A percentile compares a stretch with the other conserved stretches of the same genome.
Evolutionary conservation across 1,140 invertebrate species (phyloP).

Genomic region (Plodia interpunctella): DNA sequence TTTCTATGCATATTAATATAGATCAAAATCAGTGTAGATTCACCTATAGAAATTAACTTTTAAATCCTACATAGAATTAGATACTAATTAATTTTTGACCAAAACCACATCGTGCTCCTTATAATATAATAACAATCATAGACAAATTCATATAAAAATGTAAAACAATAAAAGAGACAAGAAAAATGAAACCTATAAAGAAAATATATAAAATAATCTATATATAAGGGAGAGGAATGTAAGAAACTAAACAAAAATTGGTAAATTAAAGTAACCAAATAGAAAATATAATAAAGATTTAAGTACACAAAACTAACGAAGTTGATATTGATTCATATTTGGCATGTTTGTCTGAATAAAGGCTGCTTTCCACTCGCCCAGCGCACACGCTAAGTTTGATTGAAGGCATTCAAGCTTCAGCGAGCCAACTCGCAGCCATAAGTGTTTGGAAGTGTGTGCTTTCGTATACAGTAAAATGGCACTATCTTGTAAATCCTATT

Average conservation of each 20-base stretch:
- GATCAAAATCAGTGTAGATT: no score
- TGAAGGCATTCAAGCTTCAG: no score
- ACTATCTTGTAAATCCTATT: background rate
- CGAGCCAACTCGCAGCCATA: background rate
- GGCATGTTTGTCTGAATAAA: background rate
- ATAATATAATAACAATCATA: no score
- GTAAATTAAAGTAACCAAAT: background rate
- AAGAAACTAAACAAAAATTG: background rate
- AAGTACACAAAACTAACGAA: background rate
- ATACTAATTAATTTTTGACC: no score
- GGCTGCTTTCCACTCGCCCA: no score
- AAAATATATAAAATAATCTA: background rate
- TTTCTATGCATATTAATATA: no score
- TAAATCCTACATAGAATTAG: no score
- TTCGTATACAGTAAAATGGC: conserved; percentile 1
- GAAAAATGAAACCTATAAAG: background rate
- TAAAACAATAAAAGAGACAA: background rate
- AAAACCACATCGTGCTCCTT: no score
- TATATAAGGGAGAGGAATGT: background rate
- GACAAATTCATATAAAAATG: background rate
- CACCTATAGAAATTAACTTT: no score
- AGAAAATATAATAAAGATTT: background rate
- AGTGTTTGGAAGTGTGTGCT: background rate
- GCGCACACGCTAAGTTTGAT: no score
- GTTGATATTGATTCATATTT: background rate